Base-by-base conservation (phyloP, 2,113 vertebrate genomes). In the Platysteira castanea region DNA sequence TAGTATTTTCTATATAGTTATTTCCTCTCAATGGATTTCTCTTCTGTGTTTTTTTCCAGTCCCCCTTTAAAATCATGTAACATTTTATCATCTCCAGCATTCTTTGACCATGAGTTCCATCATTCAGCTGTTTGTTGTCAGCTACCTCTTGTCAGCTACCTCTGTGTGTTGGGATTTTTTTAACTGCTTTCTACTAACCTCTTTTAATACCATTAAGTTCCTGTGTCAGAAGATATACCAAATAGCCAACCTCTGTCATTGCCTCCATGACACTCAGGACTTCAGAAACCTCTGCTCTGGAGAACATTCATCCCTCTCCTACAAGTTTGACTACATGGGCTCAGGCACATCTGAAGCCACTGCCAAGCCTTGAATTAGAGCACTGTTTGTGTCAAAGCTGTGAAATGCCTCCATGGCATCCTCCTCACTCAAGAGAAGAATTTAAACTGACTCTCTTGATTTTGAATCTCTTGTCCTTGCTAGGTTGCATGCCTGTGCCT, bases 271-370 rank as follows among this genome's bases (percentile, higher is more conserved):
- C 10, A 70, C 30, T 20, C 28, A 49, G 44, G 12, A 63, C 49
- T 78, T 78, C 31, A 74, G 35, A 60, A 69, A 65, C 26, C 28
- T 63, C 42, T 89, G n/a, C 31, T 78, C 31, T 49, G n/a, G 27
- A 88, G 57, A 71, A 37, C 9, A 17, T 30, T 42, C 8, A 63
- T 53, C 27, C 9, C 33, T 70, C 7, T 60, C 47, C 30, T 21
- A 9, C 4, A 5, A 37, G 11, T 46, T 11, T 69, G 49, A 15
- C 53, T 82, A 19, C 0, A 0, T 35, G 49, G 8, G 6, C 31
- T 85, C 21, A 26, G 37, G 28, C 12, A 16, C 12, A n/a, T 31
- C 22, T 15, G 3, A 79, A 89, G 35, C 16, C 41, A 3, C 33
- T 75, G n/a, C 24, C 39, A 56, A 56, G 41, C 35, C 17, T 70